Evolutionary conservation across 1,140 invertebrate genomes (phyloP).

Genomic region (Drosophila azteca): DNA sequence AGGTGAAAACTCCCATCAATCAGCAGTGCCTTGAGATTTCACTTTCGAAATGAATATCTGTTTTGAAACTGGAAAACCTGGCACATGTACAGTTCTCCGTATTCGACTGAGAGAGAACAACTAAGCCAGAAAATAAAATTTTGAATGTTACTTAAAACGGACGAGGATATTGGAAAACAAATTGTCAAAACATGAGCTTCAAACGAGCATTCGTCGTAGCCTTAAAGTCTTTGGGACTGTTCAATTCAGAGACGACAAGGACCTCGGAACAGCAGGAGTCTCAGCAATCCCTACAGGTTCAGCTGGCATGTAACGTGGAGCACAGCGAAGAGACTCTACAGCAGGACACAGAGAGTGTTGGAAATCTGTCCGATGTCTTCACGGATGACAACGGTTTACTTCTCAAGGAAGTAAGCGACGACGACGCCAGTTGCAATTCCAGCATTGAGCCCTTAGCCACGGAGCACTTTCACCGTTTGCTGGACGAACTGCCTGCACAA

Average conservation of each 20-base stretch:
- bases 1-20: conserved; percentile 53
- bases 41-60: conserved; percentile 41
- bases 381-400: too few species aligned
- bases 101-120: neutral
- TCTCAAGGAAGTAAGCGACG: too few species aligned
- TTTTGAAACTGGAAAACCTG: conserved; percentile 21
- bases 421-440: conserved; percentile 7
- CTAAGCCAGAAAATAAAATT: neutral
- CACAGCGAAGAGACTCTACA: neutral
- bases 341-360: too few species aligned
- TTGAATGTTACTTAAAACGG: conserved; percentile 1
- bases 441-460: conserved; percentile 32
- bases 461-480: conserved; percentile 32
- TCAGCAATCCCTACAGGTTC: too few species aligned
- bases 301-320: neutral
- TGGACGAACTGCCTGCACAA: conserved; percentile 35
- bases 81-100: too few species aligned
- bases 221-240: conserved; percentile 33
- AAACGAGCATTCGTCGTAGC: conserved; percentile 42
- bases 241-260: neutral
- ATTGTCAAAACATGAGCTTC: conserved; percentile 33
- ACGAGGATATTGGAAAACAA: neutral
- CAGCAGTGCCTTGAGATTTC: conserved; percentile 63
- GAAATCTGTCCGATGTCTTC: too few species aligned
- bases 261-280: neutral